phyloP scores from a whole-genome alignment of 2,888 invertebrate genomes.

The Cerceris rybyensis region DNA sequence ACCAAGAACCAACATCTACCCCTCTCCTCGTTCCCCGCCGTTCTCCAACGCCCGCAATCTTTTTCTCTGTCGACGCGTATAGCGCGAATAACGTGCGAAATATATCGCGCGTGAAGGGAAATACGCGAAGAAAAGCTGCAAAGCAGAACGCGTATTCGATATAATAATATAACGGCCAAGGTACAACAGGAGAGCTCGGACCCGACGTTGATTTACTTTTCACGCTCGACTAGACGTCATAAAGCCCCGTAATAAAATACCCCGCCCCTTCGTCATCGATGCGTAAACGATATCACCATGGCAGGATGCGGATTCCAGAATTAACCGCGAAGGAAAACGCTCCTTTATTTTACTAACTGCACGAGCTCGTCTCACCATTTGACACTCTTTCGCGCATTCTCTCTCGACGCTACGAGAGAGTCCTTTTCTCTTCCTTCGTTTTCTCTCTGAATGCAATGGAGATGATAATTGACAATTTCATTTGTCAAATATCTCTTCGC shows the following conservation, averaged over 20 bases:
- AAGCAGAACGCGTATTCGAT: conserved; percentile 15
- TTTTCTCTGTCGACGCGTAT: neutral
- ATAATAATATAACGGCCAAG: conserved; percentile 34
- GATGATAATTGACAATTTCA: conserved; percentile 47
- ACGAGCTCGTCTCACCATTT: neutral
- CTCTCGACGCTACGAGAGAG: conserved; percentile 16
- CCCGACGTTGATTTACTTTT: conserved; percentile 61
- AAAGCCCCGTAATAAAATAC: conserved; percentile 40
- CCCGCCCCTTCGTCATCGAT: conserved; percentile 10
- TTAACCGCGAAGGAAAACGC: neutral
- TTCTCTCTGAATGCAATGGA: conserved; percentile 10
- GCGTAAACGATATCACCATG: conserved; percentile 38
- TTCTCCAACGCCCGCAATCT: too few relatives aligned
- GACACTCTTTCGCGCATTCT: neutral
- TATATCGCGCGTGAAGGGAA: conserved; percentile 21
- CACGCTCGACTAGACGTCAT: conserved; percentile 47
- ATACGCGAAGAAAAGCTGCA: conserved; percentile 10
- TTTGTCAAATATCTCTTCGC: conserved; percentile 27
- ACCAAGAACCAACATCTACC: neutral
- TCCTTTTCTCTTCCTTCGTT: conserved; percentile 13
- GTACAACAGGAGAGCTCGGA: conserved; percentile 18
- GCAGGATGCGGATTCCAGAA: neutral
- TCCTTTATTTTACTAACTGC: too few relatives aligned
- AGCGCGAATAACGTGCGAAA: neutral
- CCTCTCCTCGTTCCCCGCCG: neutral